A percentile compares a stretch with the other conserved stretches of the same genome.
phyloP scores from a whole-genome alignment of 2,797 vertebrate genomes.

The Eulemur rubriventer region DNA sequence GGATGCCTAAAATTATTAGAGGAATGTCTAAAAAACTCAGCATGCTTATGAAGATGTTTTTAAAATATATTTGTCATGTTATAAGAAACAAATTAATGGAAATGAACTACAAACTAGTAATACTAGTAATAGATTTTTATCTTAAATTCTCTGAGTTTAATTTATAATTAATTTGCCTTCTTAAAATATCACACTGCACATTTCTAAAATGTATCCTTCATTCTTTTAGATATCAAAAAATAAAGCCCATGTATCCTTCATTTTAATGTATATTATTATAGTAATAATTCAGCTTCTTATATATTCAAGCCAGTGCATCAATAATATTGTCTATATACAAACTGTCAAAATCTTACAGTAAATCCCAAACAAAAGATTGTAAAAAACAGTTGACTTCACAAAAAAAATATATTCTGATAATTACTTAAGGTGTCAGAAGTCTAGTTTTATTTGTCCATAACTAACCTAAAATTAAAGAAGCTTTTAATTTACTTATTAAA shows the following conservation, averaged over 20 bases:
- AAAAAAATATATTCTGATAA: background rate
- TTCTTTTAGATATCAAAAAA: background rate
- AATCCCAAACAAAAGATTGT: background rate
- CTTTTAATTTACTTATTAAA: constrained; percentile 25
- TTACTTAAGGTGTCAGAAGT: background rate
- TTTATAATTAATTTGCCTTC: background rate
- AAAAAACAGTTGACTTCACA: background rate
- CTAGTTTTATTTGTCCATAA: background rate
- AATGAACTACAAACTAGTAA: background rate
- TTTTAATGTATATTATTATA: background rate
- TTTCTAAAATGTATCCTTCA: constrained; percentile 26
- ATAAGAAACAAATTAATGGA: background rate
- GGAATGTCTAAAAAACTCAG: background rate
- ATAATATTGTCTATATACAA: background rate
- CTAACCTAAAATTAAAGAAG: background rate
- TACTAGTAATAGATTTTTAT: background rate
- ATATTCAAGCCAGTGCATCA: background rate
- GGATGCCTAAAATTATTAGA: background rate
- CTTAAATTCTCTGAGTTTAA: background rate
- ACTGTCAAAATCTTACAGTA: background rate
- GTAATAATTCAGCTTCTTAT: background rate
- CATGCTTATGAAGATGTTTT: background rate
- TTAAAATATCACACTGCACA: background rate
- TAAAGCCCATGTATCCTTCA: background rate
- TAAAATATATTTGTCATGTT: background rate